These are phyloP conservation scores for Ectemnius continuus DNA, from an alignment of 2,888 invertebrate genomes.

Conservation along the genomic window DNA sequence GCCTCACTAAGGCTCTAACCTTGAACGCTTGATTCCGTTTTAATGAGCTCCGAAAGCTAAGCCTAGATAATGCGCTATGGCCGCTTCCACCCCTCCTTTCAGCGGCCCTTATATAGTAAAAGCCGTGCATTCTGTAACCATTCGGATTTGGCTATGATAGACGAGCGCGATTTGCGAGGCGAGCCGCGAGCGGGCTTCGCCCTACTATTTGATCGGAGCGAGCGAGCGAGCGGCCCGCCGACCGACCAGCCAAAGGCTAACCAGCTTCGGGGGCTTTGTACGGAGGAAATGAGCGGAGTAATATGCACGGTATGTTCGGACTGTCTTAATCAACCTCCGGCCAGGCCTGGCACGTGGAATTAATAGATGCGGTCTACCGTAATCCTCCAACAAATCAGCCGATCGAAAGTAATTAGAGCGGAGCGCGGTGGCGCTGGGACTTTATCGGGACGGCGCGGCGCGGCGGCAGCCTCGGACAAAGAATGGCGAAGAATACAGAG, in stretches of 20 bases:
- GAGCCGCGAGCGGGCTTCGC: background rate
- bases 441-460: no score
- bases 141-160: background rate
- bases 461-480: background rate
- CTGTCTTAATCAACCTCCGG: conserved; percentile 31
- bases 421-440: conserved; percentile 25
- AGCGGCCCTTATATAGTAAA: background rate
- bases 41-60: conserved; percentile 12
- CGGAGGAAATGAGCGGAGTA: conserved; percentile 6
- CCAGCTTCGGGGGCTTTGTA: background rate
- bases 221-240: background rate
- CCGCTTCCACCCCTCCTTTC: no score
- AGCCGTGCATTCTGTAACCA: background rate
- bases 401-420: conserved; percentile 34
- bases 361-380: conserved; percentile 28
- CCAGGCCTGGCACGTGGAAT: conserved; percentile 17
- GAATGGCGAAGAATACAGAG: background rate
- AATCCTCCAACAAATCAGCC: conserved; percentile 43
- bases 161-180: background rate
- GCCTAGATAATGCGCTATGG: background rate
- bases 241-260: background rate
- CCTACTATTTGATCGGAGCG: background rate
- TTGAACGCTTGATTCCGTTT: conserved; percentile 23
- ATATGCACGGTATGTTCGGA: conserved; percentile 4
- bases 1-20: conserved; percentile 2